These are phyloP conservation scores for Ypsolopha sequella DNA, from an alignment of 2,888 invertebrate species.

Conservation along the genomic window DNA sequence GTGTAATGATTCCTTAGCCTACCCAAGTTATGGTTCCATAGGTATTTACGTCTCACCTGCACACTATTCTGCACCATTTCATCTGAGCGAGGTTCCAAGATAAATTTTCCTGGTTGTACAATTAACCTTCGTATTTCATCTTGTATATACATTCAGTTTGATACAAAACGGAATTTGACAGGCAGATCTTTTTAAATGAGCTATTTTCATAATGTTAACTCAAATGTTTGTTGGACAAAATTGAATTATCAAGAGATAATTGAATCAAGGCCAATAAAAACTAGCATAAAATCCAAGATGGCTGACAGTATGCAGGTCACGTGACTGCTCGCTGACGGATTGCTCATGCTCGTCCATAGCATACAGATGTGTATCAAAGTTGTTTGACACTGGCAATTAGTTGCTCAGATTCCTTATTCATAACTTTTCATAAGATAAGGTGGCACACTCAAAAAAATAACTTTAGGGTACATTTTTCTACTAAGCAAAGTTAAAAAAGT, in stretches of 20 bases:
- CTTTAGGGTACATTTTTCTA: neutral
- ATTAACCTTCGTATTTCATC: too few species aligned
- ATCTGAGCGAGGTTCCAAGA: too few species aligned
- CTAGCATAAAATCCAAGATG: neutral
- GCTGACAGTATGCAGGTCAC: slow-evolving; percentile 20
- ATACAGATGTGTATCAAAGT: slow-evolving; percentile 28
- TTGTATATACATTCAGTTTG: too few species aligned
- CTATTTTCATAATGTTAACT: neutral
- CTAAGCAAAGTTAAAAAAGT: too few species aligned
- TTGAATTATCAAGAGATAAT: too few species aligned
- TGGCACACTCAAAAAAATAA: neutral
- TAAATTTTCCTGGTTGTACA: too few species aligned
- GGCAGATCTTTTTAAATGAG: neutral
- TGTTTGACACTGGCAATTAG: neutral
- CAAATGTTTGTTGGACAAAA: neutral
- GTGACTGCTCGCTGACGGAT: slow-evolving; percentile 40
- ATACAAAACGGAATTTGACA: too few species aligned
- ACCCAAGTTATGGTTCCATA: too few species aligned
- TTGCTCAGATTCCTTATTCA: neutral
- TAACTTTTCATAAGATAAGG: neutral
- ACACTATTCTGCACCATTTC: too few species aligned
- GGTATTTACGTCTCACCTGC: too few species aligned
- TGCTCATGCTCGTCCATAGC: slow-evolving; percentile 28
- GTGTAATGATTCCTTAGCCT: too few species aligned
- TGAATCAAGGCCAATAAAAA: too few species aligned